Conservation (phyloP, 1,140 invertebrate genomes). For the Drusus annulatus region DNA sequence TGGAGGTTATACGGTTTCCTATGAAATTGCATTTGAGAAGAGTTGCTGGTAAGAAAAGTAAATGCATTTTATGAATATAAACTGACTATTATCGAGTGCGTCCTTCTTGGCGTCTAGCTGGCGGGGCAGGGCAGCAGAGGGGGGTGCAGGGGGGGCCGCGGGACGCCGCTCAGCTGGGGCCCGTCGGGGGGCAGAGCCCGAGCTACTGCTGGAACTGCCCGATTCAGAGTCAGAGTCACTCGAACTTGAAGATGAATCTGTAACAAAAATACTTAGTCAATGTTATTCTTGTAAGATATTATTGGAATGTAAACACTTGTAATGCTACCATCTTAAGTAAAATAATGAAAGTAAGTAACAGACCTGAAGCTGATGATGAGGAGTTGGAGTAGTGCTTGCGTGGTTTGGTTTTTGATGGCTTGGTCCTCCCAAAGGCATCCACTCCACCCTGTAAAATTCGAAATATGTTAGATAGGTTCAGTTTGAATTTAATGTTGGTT, state of each 20-base stretch:
- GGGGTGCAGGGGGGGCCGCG: conserved; percentile 60
- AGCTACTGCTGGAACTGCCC: conserved; percentile 70
- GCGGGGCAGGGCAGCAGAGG: conserved; percentile 61
- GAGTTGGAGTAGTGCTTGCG: conserved; percentile 69
- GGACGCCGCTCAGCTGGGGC: conserved; percentile 64
- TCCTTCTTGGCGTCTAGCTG: conserved; percentile 30
- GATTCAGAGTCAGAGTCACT: conserved; percentile 73
- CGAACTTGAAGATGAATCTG: conserved; percentile 71
- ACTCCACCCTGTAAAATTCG: conserved; percentile 63
- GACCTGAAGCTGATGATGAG: conserved; percentile 71
- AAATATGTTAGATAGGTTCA: background rate
- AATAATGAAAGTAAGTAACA: too few species aligned
- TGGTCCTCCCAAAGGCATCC: conserved; percentile 67
- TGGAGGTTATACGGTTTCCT: too few species aligned
- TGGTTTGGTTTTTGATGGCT: conserved; percentile 62
- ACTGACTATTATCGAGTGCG: conserved; percentile 3
- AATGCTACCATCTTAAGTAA: too few species aligned
- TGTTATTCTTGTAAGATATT: too few species aligned
- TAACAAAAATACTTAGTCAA: background rate
- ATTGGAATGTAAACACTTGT: too few species aligned
- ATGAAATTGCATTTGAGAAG: too few species aligned
- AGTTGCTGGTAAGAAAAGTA: too few species aligned
- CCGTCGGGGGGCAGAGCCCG: conserved; percentile 60
- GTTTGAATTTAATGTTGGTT: too few species aligned
- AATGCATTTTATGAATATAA: too few species aligned